Percentiles rank a stretch among this genome's conserved stretches.
Conservation (phyloP, 2,113 vertebrate genomes). For the Amia ocellicauda region DNA sequence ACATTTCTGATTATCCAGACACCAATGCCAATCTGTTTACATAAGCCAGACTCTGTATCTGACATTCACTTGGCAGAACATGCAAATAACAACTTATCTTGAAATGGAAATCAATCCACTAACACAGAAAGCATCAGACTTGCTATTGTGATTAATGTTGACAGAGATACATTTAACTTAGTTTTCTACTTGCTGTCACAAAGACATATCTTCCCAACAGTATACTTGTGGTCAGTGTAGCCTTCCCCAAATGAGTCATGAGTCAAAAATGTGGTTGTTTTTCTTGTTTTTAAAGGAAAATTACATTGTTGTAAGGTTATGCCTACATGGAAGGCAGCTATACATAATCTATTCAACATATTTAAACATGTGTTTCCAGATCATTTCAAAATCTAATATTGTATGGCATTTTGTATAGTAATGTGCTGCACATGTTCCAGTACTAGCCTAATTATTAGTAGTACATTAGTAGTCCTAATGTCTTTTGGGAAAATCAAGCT, state of each 20-base stretch:
- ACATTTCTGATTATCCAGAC: constrained; percentile 56
- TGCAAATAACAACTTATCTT: constrained; percentile 46
- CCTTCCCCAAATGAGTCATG: background rate
- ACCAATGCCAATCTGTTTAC: constrained; percentile 60
- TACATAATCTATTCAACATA: too few relatives aligned
- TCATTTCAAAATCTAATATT: too few relatives aligned
- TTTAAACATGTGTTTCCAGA: too few relatives aligned
- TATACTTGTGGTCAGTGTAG: constrained; percentile 29
- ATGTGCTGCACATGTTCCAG: too few relatives aligned
- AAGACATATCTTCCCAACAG: constrained; percentile 29
- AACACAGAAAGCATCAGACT: constrained; percentile 28
- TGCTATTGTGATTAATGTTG: constrained; percentile 64
- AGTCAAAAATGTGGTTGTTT: background rate
- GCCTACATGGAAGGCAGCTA: too few relatives aligned
- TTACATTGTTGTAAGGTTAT: too few relatives aligned
- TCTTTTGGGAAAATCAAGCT: too few relatives aligned
- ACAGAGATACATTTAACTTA: constrained; percentile 32
- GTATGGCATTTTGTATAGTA: too few relatives aligned
- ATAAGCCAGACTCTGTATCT: constrained; percentile 62
- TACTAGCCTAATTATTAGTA: too few relatives aligned
- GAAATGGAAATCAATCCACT: constrained; percentile 32
- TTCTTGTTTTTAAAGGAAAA: too few relatives aligned
- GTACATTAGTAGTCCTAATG: too few relatives aligned
- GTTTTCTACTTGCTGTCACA: constrained; percentile 40
- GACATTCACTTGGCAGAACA: constrained; percentile 64